Evolutionary conservation across 2,797 vertebrate genomes (phyloP), one percentile per base, ranked within the genome.

Genomic region (Protosalanx chinensis): DNA sequence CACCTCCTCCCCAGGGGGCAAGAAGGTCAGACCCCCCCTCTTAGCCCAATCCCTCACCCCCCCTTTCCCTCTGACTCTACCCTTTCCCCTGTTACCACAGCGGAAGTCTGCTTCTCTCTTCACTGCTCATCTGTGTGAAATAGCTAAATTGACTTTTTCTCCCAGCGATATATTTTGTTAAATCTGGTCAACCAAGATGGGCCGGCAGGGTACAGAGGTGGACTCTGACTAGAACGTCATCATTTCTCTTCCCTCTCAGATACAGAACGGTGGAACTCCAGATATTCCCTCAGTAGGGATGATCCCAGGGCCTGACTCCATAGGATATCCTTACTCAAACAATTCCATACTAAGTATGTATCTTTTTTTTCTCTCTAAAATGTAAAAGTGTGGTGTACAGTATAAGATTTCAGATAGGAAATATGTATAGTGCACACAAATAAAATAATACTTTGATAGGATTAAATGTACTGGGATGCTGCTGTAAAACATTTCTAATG

Each of bases 281-380:
- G 97, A 98, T 64, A 91, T 97, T 86, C 92, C 94, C n/a, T 94
- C 92, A 75, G 90, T 93, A 3, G 96, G 94, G 69, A 82, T 96
- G 64, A 83, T 95, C 8, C 89, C 95, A 15, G 95, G 96, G 65
- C 96, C 95, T 0, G 97, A 99, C 72, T 97, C 93, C 27, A 92
- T 97, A 6, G 95, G 96, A 60, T 99, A 98, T 82, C 96, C 96
- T 0, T 99, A 97, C 88, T 96, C 97, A 82, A 97, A 93, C 86
- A 95, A 95, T 87, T 97, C 97, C 70, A 93, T 98, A 84, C 95
- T 97, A 80, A 97, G 97, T 99, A 90, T 95, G 96, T 89, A 46
- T 37, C 12, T 37, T 68, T 64, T 68, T 64, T 10, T 16, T 15
- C 27, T 1, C 62, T 53, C 46, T 53, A 20, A 23, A 37, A 30